Percentiles rank a stretch among this genome's conserved stretches.
phyloP scores from a whole-genome alignment of 64 coral and sea anemone species.

The Platygyra sinensis region DNA sequence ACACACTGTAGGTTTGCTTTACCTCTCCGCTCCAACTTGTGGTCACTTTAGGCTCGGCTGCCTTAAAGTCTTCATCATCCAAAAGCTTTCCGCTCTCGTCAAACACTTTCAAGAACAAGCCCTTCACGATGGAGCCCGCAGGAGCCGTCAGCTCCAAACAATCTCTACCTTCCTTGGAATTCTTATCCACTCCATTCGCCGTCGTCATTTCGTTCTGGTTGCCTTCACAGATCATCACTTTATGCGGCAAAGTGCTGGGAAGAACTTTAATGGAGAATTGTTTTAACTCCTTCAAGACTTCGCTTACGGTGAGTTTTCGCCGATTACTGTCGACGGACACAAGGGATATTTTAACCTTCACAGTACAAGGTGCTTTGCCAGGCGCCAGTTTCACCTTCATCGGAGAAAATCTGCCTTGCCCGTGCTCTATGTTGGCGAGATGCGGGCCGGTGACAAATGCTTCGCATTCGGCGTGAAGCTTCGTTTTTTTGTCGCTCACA shows the following conservation, averaged over 20 bases:
- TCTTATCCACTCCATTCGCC: constrained; percentile 24
- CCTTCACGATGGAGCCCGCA: constrained; percentile 71
- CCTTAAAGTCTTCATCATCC: constrained; percentile 30
- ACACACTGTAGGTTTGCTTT: neutral
- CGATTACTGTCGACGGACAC: constrained; percentile 58
- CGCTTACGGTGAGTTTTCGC: constrained; percentile 61
- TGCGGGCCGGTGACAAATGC: constrained; percentile 69
- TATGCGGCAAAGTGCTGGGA: constrained; percentile 81
- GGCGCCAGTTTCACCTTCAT: constrained; percentile 69
- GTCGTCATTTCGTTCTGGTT: constrained; percentile 13
- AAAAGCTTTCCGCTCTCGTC: constrained; percentile 79
- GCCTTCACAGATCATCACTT: constrained; percentile 65
- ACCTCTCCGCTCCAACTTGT: constrained; percentile 96
- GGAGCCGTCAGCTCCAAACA: constrained; percentile 83
- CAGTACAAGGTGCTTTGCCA: constrained; percentile 50
- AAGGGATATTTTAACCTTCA: constrained; percentile 76
- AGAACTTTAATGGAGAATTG: constrained; percentile 87
- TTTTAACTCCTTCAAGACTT: constrained; percentile 66
- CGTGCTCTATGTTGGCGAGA: constrained; percentile 64
- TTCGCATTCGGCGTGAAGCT: constrained; percentile 63
- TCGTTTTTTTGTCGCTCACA: constrained; percentile 48
- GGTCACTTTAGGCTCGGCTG: constrained; percentile 45
- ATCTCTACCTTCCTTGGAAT: constrained; percentile 55
- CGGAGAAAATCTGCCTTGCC: constrained; percentile 52
- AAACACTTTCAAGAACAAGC: constrained; percentile 67